Conservation (phyloP, 2,888 invertebrate genomes). For the Loripinus fragilis region DNA sequence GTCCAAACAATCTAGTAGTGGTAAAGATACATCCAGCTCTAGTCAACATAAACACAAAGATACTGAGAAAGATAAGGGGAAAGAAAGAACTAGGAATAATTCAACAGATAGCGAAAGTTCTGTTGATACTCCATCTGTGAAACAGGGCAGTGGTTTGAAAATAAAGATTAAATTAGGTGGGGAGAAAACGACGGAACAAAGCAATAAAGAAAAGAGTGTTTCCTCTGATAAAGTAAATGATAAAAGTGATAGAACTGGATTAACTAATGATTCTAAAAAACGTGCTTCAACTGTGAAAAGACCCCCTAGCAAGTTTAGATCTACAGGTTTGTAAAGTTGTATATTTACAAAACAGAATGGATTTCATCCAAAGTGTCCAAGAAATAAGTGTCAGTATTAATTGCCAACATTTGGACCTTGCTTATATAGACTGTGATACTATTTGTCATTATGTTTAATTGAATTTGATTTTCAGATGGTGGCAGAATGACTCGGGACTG, state of each 20-base stretch:
- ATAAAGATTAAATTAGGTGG: conserved; percentile 65
- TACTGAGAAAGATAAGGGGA: conserved; percentile 28
- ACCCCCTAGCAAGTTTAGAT: conserved; percentile 95
- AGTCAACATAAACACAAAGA: conserved; percentile 27
- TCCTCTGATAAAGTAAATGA: background rate
- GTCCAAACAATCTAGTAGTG: conserved; percentile 26
- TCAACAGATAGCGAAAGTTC: background rate
- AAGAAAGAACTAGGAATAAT: conserved; percentile 26
- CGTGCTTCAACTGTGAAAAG: conserved; percentile 96
- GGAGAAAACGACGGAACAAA: conserved; percentile 43
- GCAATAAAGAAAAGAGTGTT: background rate
- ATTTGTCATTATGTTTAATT: no score
- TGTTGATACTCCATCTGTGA: conserved; percentile 53
- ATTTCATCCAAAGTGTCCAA: background rate
- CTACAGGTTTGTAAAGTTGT: conserved; percentile 86
- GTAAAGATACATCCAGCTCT: conserved; percentile 30
- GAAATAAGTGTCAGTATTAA: no score
- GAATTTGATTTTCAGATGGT: no score
- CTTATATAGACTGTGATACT: no score
- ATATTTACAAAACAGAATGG: background rate
- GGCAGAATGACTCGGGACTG: no score
- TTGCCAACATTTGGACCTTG: no score
- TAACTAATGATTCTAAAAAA: conserved; percentile 51
- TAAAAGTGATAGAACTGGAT: conserved; percentile 27
- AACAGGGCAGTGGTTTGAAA: conserved; percentile 64